These are phyloP conservation scores for Callimorpha dominula DNA, from an alignment of 2,888 invertebrate genomes.

Conservation along the genomic window DNA sequence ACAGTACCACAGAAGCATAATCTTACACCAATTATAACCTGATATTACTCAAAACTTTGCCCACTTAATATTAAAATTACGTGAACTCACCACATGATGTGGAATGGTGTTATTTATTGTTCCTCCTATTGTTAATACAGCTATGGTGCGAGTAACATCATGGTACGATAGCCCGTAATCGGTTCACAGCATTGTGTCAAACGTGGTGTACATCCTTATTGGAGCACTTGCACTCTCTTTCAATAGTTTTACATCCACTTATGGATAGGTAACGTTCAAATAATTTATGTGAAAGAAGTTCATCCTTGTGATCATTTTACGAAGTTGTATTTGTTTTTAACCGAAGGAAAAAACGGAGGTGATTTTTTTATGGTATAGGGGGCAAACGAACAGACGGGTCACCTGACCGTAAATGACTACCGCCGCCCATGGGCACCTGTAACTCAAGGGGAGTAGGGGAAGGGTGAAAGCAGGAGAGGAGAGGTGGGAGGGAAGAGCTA, in stretches of 20 bases:
- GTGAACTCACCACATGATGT: constrained; percentile 16
- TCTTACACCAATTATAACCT: not conserved
- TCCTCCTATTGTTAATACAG: constrained; percentile 47
- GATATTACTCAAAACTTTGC: not conserved
- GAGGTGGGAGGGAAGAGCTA: too few species aligned
- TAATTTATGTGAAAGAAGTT: not conserved
- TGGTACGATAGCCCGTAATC: constrained; percentile 48
- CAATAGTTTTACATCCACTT: constrained; percentile 18
- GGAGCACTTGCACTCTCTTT: constrained; percentile 40
- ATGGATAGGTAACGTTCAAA: constrained; percentile 7
- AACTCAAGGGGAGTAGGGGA: too few species aligned
- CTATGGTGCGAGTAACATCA: constrained; percentile 47
- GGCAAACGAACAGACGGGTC: too few species aligned
- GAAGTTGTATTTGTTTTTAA: too few species aligned
- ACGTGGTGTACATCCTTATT: constrained; percentile 56
- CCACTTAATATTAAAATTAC: not conserved
- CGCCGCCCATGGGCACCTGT: too few species aligned
- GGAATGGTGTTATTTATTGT: constrained; percentile 40
- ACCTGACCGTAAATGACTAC: too few species aligned
- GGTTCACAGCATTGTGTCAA: constrained; percentile 56
- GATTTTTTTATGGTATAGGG: too few species aligned
- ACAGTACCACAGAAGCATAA: too few species aligned
- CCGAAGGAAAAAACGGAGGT: too few species aligned
- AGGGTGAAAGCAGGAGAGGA: too few species aligned
- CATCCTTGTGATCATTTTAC: too few species aligned